These are phyloP conservation scores for Stramonita haemastoma DNA, from an alignment of 2,888 invertebrate species.

Conservation along the genomic window DNA sequence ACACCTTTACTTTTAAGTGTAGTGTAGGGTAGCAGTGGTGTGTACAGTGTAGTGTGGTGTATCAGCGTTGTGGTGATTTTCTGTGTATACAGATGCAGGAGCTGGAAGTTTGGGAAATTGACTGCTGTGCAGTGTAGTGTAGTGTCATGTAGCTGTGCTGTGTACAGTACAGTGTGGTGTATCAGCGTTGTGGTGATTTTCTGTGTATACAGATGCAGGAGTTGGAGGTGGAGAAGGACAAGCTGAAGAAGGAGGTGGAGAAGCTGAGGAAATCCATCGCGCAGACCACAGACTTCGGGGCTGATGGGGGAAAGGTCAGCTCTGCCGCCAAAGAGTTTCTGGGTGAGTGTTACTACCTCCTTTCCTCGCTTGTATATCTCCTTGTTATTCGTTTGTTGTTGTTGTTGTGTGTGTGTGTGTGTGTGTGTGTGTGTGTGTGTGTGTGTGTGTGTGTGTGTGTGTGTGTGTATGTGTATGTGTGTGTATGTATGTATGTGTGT, in stretches of 20 bases:
- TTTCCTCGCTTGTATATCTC: neutral
- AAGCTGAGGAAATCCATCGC: conserved; percentile 83
- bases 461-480: no score
- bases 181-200: neutral
- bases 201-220: conserved; percentile 70
- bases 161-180: neutral
- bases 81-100: conserved; percentile 70
- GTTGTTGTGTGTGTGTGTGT: neutral
- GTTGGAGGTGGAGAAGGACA: conserved; percentile 83
- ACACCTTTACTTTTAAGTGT: neutral
- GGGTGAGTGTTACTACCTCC: conserved; percentile 70
- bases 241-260: conserved; percentile 88
- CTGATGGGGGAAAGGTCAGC: conserved; percentile 57
- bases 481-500: no score
- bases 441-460: neutral
- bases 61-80: neutral
- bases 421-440: neutral
- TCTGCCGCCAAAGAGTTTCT: conserved; percentile 76
- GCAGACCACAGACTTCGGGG: conserved; percentile 69
- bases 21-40: neutral
- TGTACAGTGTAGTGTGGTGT: neutral
- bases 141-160: no score
- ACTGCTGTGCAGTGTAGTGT: neutral
- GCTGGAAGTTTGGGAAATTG: conserved; percentile 61
- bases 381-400: neutral